Base-by-base conservation (phyloP, 1,140 invertebrate species). In the Micrasema minimum region DNA sequence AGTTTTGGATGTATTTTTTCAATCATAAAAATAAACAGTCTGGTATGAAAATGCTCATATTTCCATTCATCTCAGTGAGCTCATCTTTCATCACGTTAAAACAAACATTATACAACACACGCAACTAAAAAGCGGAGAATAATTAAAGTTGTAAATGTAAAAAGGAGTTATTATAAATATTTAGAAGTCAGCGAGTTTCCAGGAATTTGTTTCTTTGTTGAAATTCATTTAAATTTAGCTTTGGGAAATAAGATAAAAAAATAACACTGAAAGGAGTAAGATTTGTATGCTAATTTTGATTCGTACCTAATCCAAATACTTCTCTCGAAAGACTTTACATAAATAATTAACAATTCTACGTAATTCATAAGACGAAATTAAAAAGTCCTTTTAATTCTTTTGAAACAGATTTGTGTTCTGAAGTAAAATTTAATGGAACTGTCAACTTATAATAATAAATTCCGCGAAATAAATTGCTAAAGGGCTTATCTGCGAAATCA, bases 151-250 rank as follows among this genome's bases (percentile, higher is more conserved):
- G 61, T 66, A 69, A 73, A 69, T 73, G 66, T 73, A 62, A 67
- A 43, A 62, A 69, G 67, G 55, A 70, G 68, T 66, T 70, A 74
- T 74, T 70, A 74, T 74, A 70, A 70, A 74, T 74, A 74, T 74
- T 74, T 74, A 74, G 64, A 35, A 59, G 59, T 37, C 55, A 51
- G 55, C 64, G 57, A 66, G 59, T 68, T 67, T 64, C 50, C 50
- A 72, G 53, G 66, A 72, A 68, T 72, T 67, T 67, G 67, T 69
- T 72, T 50, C 59, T 26, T 62, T 61, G 35, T 48, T 46, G 64
- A 51, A 66, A 41, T 22, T 55, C 20, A 57, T 65, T 64, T 48
- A 46, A 64, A 45, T 48, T 64, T 43, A 23, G n/a, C 37, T 62
- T 45, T 20, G n/a, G n/a, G 23, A 64, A 64, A 59, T 22, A 12